Percentiles rank a stretch among this genome's conserved stretches.
phyloP scores from a whole-genome alignment of 1,140 invertebrate species.

The Lordiphosa clarofinis region DNA sequence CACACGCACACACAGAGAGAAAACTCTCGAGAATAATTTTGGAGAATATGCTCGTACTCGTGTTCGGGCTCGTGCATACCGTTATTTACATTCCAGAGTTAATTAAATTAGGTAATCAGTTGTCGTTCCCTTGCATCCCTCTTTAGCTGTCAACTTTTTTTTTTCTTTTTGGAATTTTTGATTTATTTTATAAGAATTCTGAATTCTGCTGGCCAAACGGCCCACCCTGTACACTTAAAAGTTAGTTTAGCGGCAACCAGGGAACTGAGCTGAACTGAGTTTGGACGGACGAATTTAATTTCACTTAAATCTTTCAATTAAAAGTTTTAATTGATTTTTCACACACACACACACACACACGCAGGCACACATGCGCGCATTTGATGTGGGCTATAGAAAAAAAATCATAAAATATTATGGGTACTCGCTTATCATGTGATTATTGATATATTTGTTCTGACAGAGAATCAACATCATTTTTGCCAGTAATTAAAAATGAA shows the following conservation, averaged over 20 bases:
- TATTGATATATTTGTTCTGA: conserved; percentile 3
- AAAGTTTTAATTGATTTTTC: conserved; percentile 69
- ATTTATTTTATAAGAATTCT: conserved; percentile 36
- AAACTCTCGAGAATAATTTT: conserved; percentile 1
- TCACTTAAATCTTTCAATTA: conserved; percentile 73
- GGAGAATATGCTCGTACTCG: too few relatives aligned
- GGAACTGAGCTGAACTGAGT: neutral
- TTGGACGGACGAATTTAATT: conserved; percentile 35
- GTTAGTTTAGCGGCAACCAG: conserved; percentile 8
- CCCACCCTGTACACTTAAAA: conserved; percentile 1
- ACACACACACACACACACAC: conserved; percentile 22
- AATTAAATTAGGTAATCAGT: conserved; percentile 59
- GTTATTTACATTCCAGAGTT: conserved; percentile 50
- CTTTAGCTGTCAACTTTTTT: conserved; percentile 21
- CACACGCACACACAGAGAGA: conserved; percentile 9
- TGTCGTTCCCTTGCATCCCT: neutral
- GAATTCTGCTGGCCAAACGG: conserved; percentile 6
- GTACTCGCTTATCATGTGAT: conserved; percentile 9
- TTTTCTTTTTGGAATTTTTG: conserved; percentile 20
- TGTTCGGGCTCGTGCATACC: neutral
- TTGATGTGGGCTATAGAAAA: conserved; percentile 24
- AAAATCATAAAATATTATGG: conserved; percentile 24
- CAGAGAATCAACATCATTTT: neutral
- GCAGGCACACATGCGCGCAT: conserved; percentile 12
- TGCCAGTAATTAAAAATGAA: conserved; percentile 32